Base-by-base conservation (phyloP, 2,113 vertebrate species). In the Micronycteris hirsuta region DNA sequence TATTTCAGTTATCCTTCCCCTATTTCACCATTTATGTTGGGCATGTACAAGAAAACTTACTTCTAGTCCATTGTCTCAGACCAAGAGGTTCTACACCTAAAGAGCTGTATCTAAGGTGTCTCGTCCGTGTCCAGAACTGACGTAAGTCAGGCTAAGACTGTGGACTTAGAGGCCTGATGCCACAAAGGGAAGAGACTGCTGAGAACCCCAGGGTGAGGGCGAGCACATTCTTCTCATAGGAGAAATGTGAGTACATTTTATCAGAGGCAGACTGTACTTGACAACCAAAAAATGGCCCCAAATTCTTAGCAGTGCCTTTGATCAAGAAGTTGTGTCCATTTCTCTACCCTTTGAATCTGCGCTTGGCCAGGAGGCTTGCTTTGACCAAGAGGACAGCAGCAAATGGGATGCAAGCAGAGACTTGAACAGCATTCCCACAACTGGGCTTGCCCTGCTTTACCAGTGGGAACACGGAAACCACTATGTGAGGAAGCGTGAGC, bases 191-290 rank as follows among this genome's bases (percentile, higher is more conserved):
- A 28, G 36, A 78, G 31, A 31, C 41, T 41, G 15, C 20, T 14
- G 47, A 33, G 49, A 61, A 85, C 43, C 41, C 56, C 12, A 43
- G 65, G 24, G 41, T 78, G 41, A 26, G 5, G 20, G 6, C n/a
- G 10, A 92, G 14, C 17, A 61, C 20, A 36, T 38, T 81, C 92
- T 76, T 68, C 52, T 56, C 33, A 2, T 6, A 43, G 31, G 13
- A 93, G 33, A 94, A 96, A 83, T 33, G 11, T 36, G 22, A 76
- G 58, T 91, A 54, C 17, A 71, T 94, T 91, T 89, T 76, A 33
- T 15, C 10, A 70, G 31, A 71, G n/a, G 41, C 33, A 58, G 81
- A 73, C 31, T 33, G 38, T 33, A 86, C 12, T 33, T 84, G 70
- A 68, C 10, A 58, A 49, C 41, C 33, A 24, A 54, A 63, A 43